Conservation (phyloP, 2,113 vertebrate genomes). For the Callopanchax toddi region DNA sequence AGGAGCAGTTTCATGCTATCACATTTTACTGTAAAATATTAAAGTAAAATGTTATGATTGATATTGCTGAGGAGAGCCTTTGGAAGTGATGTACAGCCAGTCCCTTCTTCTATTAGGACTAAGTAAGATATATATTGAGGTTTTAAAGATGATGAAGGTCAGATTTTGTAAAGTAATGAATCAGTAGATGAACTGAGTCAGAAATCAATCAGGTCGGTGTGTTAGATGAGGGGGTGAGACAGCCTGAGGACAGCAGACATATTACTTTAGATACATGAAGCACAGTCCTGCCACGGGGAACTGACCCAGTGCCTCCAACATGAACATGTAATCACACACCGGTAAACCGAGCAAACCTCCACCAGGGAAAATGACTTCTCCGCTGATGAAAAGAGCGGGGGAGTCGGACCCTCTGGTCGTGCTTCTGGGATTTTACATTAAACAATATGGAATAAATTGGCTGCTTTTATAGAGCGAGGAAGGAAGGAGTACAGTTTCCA, state of each 20-base stretch:
- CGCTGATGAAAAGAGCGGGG: conserved; percentile 17
- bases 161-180: conserved; percentile 26
- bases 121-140: neutral
- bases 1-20: conserved; percentile 33
- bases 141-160: conserved; percentile 7
- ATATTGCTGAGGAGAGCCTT: conserved; percentile 23
- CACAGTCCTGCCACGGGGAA: conserved; percentile 46
- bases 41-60: conserved; percentile 44
- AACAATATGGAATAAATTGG: conserved; percentile 16
- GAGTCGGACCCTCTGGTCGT: conserved; percentile 17
- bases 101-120: neutral
- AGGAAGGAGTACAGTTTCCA: neutral
- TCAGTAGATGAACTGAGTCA: conserved; percentile 8
- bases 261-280: conserved; percentile 42
- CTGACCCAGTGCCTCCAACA: conserved; percentile 48
- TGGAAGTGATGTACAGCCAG: conserved; percentile 7
- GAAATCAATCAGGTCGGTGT: conserved; percentile 21
- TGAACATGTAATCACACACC: conserved; percentile 40
- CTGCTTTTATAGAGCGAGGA: conserved; percentile 8
- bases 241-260: conserved; percentile 43
- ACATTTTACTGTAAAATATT: conserved; percentile 52
- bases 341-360: conserved; percentile 45
- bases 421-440: conserved; percentile 17
- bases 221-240: conserved; percentile 12
- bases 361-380: conserved; percentile 33